These are phyloP conservation scores for Dinomys branickii DNA, from an alignment of 2,113 vertebrate species.

Conservation along the genomic window DNA sequence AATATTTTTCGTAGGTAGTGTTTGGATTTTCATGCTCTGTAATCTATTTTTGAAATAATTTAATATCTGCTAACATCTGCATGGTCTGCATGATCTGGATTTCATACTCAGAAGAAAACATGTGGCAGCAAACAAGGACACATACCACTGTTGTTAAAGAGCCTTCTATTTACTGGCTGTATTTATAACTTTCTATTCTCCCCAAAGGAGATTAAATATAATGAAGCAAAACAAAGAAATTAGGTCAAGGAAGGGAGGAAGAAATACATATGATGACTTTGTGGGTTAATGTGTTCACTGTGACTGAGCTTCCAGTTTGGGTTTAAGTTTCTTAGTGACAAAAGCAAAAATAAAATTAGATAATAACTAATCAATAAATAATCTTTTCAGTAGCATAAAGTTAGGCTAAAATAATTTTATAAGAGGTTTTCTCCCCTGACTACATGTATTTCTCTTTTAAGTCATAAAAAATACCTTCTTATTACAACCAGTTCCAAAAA, in stretches of 20 bases:
- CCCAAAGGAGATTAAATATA: conserved; percentile 47
- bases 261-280: neutral
- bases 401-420: neutral
- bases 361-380: neutral
- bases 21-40: conserved; percentile 41
- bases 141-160: neutral
- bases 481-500: neutral
- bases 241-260: neutral
- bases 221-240: conserved; percentile 62
- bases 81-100: neutral
- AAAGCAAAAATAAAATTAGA: neutral
- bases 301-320: neutral
- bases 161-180: conserved; percentile 25
- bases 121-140: neutral
- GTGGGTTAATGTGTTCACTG: neutral
- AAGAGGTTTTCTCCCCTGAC: neutral
- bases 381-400: neutral
- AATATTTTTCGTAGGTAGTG: conserved; percentile 41
- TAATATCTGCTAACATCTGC: conserved; percentile 69
- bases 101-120: neutral
- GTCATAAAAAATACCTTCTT: neutral
- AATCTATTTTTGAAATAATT: conserved; percentile 62
- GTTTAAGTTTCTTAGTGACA: conserved; percentile 21
- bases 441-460: neutral
- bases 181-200: conserved; percentile 56